These are phyloP conservation scores for Frieseomelitta varia DNA, from an alignment of 1,140 invertebrate genomes.

Conservation along the genomic window DNA sequence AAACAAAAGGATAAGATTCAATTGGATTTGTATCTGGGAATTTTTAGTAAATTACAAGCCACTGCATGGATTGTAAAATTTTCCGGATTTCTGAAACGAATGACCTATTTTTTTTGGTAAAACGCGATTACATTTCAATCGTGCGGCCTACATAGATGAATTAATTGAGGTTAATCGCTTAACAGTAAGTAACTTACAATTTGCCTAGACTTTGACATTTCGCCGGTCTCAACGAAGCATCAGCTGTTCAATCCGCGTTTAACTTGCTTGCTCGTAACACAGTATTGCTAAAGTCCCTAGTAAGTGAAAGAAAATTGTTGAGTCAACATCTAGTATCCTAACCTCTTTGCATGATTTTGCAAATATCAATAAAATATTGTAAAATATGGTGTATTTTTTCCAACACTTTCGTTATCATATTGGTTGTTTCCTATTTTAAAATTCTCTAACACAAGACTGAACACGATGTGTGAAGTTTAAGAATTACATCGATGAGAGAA, in stretches of 20 bases:
- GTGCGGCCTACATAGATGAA: not conserved
- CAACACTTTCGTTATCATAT: not conserved
- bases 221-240: slow-evolving; percentile 79
- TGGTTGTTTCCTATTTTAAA: not conserved
- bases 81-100: not conserved
- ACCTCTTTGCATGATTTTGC: slow-evolving; percentile 60
- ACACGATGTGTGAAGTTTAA: too few species aligned
- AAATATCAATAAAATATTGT: slow-evolving; percentile 12
- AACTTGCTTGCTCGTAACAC: slow-evolving; percentile 62
- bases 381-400: not conserved
- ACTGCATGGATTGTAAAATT: slow-evolving; percentile 28
- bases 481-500: not conserved
- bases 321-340: slow-evolving; percentile 74
- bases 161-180: not conserved
- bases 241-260: slow-evolving; percentile 79
- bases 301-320: slow-evolving; percentile 73
- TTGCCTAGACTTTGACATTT: slow-evolving; percentile 82
- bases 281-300: slow-evolving; percentile 73
- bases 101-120: not conserved
- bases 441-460: not conserved
- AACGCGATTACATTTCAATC: not conserved
- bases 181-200: slow-evolving; percentile 76
- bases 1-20: slow-evolving; percentile 14
- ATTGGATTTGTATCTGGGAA: slow-evolving; percentile 42
- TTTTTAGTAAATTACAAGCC: slow-evolving; percentile 32